A percentile compares a stretch with the other conserved stretches of the same genome.
These are phyloP conservation scores for Lanius ludovicianus DNA, from an alignment of 2,113 vertebrate species.

Conservation along the genomic window DNA sequence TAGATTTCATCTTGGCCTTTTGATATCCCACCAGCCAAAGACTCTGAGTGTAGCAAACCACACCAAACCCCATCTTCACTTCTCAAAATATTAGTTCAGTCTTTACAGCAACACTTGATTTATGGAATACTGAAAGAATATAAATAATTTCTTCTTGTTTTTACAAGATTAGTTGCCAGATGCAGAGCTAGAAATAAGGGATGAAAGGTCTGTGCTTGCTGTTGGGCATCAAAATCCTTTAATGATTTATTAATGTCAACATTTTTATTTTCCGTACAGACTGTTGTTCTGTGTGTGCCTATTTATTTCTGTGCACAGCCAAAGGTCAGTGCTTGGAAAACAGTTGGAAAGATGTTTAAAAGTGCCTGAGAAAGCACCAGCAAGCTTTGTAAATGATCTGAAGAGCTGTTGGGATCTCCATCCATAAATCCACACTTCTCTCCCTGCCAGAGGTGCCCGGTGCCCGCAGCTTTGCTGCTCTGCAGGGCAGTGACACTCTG, in stretches of 20 bases:
- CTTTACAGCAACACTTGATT: constrained; percentile 36
- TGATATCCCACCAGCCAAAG: neutral
- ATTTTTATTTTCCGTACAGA: neutral
- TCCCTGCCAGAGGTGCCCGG: neutral
- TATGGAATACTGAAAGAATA: constrained; percentile 47
- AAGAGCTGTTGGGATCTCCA: neutral
- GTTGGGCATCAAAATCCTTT: constrained; percentile 44
- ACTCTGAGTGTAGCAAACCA: neutral
- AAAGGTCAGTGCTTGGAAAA: constrained; percentile 14
- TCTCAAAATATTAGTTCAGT: constrained; percentile 9
- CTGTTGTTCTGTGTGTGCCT: neutral
- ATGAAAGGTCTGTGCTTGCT: constrained; percentile 55
- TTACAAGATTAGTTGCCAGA: neutral
- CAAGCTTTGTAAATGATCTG: neutral
- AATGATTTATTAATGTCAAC: constrained; percentile 55
- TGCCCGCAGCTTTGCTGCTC: neutral
- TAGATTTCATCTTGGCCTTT: neutral
- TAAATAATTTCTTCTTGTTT: constrained; percentile 42
- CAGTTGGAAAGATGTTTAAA: neutral
- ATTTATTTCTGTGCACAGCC: neutral
- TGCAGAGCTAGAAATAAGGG: constrained; percentile 15
- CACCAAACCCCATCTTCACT: neutral
- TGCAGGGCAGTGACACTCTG: neutral
- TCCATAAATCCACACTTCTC: neutral
- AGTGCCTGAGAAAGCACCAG: neutral